Evolutionary conservation across 2,797 vertebrate genomes (phyloP), one percentile per base, ranked within the genome.

Genomic region (Acanthis flammea): DNA sequence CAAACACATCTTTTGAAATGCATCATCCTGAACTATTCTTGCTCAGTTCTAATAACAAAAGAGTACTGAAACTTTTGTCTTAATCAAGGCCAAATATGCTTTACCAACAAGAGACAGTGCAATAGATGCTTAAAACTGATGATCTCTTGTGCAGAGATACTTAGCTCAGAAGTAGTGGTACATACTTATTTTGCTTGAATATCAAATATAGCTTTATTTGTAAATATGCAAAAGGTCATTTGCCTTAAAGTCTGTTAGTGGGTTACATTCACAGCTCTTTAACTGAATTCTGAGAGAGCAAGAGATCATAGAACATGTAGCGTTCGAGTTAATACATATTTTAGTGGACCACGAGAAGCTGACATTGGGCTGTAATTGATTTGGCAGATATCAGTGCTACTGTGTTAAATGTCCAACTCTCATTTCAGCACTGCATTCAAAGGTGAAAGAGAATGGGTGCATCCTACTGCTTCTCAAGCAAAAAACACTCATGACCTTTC

Each of bases 1-100:
- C 93, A 94, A 97, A 86, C 68, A 48, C 5, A 51, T 90, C 82
- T 42, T 90, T 93, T 85, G 75, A 95, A 90, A 92, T 81, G 44
- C 37, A 33, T 88, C 65, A 66, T 87, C 61, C 53, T 25, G 0
- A 75, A 41, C 28, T 77, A 27, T 16, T 90, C 81, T 74, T 41
- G 47, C 44, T 94, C 23, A 77, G 1, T 31, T 88, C 41, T 50
- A 63, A 22, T 54, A 72, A 83, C 37, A 63, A 87, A 97, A 27
- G 4, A 7, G 12, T 88, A 62, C 33, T 55, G 53, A 54, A 75
- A 33, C 21, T 48, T 79, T 37, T 39, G 8, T 75, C 77, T 88
- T 61, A 39, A 53, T 77, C 60, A 58, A 91, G n/a, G 41, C 77
- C 14, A 77, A 50, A 86, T 76, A 33, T 16, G 27, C 30, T 92